Base-by-base conservation (phyloP, 2,888 invertebrate genomes). In the Buathra laborator region DNA sequence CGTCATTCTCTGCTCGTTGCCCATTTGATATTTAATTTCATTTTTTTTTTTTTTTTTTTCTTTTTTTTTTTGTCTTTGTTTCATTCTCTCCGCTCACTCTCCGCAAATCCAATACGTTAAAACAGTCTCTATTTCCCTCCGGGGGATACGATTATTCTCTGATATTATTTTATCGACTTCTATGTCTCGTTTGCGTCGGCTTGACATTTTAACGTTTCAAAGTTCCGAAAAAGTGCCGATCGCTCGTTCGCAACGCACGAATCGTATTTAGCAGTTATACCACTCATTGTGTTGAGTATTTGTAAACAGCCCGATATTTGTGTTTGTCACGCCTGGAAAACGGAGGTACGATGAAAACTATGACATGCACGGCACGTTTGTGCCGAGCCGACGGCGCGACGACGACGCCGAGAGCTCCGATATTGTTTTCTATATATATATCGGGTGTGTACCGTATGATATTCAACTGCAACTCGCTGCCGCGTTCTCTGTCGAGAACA, bases 391-490 rank as follows among this genome's bases (percentile, higher is more conserved):
- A 37, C 32, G 14, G 37, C 71, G 46, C 19, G 64, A 16, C 71
- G 64, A 56, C n/a, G 51, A 66, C 64, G 53, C 53, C 19, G 37
- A 37, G 37, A 37, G 7, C 37, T 37, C 64, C 79, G 71, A 79
- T 79, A 79, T 66, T 79, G 79, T 72, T 79, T 66, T 79, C 71
- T 79, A 48, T 37, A 10, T 37, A 10, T 62, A n/a, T 67, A 29
- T 7, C 56, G 14, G 32, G 14, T 64, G n/a, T 64, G 16, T 43
- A n/a, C 37, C n/a, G 32, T 16, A 64, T 51, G 51, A 56, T 76
- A 67, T 76, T 67, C 53, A 12, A 5, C 56, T 43, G 43, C 44
- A 19, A 67, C 66, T 46, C 51, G 44, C n/a, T 10, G 7, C 12
- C 64, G 14, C 64, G 6, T 29, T 14, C 43, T 7, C 7, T 6